Evolutionary conservation across 1,140 invertebrate genomes (phyloP).

Genomic region (Camponotus pennsylvanicus): DNA sequence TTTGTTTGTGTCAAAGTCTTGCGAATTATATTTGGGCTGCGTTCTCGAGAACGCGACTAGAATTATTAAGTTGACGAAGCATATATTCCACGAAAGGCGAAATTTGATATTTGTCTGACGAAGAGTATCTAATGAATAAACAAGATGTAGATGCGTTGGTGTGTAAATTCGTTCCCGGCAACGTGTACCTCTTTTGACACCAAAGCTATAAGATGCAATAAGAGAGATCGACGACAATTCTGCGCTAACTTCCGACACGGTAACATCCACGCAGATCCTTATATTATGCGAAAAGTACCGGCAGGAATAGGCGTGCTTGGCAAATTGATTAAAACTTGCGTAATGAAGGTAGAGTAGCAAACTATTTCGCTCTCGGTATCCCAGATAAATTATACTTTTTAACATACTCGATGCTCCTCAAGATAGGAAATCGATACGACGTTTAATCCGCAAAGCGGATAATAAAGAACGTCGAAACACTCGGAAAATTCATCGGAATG

Average conservation of each 20-base stretch:
- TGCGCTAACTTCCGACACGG: background rate
- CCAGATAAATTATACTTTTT: background rate
- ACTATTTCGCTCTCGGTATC: slow-evolving; percentile 11
- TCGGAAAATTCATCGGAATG: background rate
- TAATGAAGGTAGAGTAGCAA: slow-evolving; percentile 35
- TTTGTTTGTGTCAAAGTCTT: background rate
- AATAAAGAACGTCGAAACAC: background rate
- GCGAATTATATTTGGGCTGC: background rate
- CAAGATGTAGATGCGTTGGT: slow-evolving; percentile 14
- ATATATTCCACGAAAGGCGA: background rate
- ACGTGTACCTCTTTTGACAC: slow-evolving; percentile 7
- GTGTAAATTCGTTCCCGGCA: background rate
- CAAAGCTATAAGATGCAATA: background rate
- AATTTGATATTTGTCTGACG: slow-evolving; percentile 40
- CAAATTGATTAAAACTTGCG: slow-evolving; percentile 52
- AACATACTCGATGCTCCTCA: background rate
- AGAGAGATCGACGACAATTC: slow-evolving; percentile 28
- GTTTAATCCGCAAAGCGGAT: slow-evolving; percentile 10
- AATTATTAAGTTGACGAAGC: slow-evolving; percentile 18
- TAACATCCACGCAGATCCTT: slow-evolving; percentile 14
- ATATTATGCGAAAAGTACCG: slow-evolving; percentile 9
- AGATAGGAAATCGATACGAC: slow-evolving; percentile 4
- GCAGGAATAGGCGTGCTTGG: background rate
- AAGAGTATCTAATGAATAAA: slow-evolving; percentile 47
- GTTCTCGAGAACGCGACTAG: slow-evolving; percentile 3